Conservation (phyloP, 2,888 invertebrate species). For the Epirrhoe tristata region DNA sequence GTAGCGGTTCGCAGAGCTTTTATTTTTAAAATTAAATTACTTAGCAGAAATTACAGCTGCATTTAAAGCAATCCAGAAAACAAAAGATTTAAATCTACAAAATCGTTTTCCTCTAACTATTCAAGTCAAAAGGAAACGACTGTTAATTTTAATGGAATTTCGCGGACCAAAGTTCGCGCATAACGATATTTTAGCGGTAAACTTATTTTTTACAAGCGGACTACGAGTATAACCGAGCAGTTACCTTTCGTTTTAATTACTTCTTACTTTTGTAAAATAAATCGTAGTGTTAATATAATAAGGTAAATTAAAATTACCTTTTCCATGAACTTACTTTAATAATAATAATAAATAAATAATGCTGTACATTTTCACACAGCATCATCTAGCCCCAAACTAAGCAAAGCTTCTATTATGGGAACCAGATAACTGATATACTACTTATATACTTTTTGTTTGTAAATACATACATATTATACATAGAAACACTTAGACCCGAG, state of each 20-base stretch:
- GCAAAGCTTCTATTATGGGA: too few relatives aligned
- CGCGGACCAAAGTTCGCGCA: slow-evolving; percentile 37
- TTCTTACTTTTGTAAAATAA: slow-evolving; percentile 55
- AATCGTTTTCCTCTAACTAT: slow-evolving; percentile 26
- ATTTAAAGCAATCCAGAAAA: slow-evolving; percentile 10
- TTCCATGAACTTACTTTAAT: too few relatives aligned
- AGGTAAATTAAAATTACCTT: too few relatives aligned
- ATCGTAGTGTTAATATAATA: slow-evolving; percentile 6
- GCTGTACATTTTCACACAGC: too few relatives aligned
- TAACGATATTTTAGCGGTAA: slow-evolving; percentile 42
- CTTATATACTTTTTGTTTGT: too few relatives aligned
- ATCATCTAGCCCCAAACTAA: too few relatives aligned
- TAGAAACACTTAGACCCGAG: too few relatives aligned
- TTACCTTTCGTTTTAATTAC: slow-evolving; percentile 69
- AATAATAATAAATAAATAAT: too few relatives aligned
- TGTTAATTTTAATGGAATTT: slow-evolving; percentile 32
- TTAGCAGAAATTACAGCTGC: not conserved
- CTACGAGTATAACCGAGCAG: slow-evolving; percentile 56
- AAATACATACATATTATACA: too few relatives aligned
- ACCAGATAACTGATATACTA: too few relatives aligned
- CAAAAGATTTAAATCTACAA: slow-evolving; percentile 18
- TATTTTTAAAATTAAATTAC: not conserved
- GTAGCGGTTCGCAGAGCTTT: not conserved
- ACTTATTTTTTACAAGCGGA: slow-evolving; percentile 44
- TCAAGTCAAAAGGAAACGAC: slow-evolving; percentile 24